These are phyloP conservation scores for Oscheius sp. DNA, from an alignment of 1,140 invertebrate genomes.

Conservation along the genomic window DNA sequence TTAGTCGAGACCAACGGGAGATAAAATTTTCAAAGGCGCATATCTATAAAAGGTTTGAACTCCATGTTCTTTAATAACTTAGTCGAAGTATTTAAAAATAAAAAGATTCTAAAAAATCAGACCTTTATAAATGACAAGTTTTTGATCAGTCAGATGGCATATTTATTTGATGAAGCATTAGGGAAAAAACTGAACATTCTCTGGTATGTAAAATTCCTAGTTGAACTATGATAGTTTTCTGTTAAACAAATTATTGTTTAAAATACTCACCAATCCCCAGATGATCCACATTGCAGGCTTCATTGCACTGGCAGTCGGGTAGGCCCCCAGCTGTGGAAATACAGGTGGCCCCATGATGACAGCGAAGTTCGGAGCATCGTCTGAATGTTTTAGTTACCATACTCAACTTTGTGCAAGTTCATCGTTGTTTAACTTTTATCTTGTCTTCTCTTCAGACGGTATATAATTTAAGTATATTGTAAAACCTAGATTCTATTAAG, in stretches of 20 bases:
- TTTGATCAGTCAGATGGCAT: too few relatives aligned
- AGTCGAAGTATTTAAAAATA: too few relatives aligned
- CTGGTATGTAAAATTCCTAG: neutral
- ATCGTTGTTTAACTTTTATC: too few relatives aligned
- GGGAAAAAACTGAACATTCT: too few relatives aligned
- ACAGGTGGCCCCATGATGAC: slow-evolving; percentile 36
- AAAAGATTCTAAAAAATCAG: neutral
- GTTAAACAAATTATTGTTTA: neutral
- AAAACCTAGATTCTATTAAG: too few relatives aligned
- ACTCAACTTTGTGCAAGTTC: neutral
- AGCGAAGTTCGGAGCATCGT: slow-evolving; percentile 28
- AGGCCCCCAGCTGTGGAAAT: slow-evolving; percentile 10
- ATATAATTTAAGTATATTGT: too few relatives aligned
- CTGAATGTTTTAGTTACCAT: neutral
- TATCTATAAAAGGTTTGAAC: neutral
- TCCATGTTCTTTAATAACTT: too few relatives aligned
- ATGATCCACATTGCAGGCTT: slow-evolving; percentile 19
- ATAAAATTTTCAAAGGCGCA: too few relatives aligned
- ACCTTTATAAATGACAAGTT: too few relatives aligned
- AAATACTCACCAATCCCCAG: slow-evolving; percentile 5
- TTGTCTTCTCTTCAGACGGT: too few relatives aligned
- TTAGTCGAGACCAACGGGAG: too few relatives aligned
- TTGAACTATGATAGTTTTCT: neutral
- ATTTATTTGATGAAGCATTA: too few relatives aligned
- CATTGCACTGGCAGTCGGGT: slow-evolving; percentile 26